A percentile compares a stretch with the other conserved stretches of the same genome.
Conservation (phyloP, 2,797 vertebrate species). For the Merluccius polli region DNA sequence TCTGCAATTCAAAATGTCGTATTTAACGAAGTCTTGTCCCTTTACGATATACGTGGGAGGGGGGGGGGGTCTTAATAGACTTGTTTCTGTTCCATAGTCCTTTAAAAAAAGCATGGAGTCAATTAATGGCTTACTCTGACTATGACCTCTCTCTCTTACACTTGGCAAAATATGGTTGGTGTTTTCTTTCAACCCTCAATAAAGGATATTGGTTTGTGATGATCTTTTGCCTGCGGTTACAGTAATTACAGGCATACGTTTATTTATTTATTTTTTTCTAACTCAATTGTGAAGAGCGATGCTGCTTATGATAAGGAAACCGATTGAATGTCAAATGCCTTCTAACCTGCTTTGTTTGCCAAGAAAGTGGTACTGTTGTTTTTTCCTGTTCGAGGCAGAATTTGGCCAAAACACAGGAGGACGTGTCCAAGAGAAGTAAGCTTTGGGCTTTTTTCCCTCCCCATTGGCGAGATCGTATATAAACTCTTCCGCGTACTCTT, state of each 20-base stretch:
- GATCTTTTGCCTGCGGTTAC: constrained; percentile 67
- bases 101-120: constrained; percentile 49
- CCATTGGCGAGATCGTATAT: constrained; percentile 46
- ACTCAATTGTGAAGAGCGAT: constrained; percentile 64
- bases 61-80: background rate
- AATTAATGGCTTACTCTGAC: constrained; percentile 52
- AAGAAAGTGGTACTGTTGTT: constrained; percentile 65
- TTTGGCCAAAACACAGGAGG: constrained; percentile 58
- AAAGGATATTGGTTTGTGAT: constrained; percentile 61
- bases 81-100: background rate
- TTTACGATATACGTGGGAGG: background rate
- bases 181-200: constrained; percentile 62
- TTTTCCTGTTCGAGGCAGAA: constrained; percentile 46
- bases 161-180: constrained; percentile 49
- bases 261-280: constrained; percentile 39
- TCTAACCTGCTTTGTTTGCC: constrained; percentile 63
- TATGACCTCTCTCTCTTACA: constrained; percentile 47
- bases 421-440: constrained; percentile 60
- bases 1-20: no score
- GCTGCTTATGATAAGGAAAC: constrained; percentile 63
- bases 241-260: constrained; percentile 70
- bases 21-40: no score
- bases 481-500: constrained; percentile 35
- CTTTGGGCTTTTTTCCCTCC: constrained; percentile 51
- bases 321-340: constrained; percentile 69